Evolutionary conservation across 2,888 invertebrate genomes (phyloP).

Genomic region (Spisula subtruncata): DNA sequence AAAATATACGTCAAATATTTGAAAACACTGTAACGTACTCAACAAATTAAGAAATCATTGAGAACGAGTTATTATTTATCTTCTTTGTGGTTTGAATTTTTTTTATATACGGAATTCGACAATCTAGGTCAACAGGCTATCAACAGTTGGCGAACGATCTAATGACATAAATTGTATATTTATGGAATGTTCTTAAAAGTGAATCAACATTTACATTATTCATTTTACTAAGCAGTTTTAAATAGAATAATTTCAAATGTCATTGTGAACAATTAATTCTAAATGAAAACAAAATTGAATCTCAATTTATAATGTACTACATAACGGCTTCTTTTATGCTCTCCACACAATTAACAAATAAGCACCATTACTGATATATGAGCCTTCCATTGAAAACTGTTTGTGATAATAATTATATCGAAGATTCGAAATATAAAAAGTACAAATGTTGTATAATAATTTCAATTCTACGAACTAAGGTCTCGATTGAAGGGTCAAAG

Average conservation of each 20-base stretch:
- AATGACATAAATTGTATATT: slow-evolving; percentile 9
- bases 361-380: neutral
- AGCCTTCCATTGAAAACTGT: neutral
- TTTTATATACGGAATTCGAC: neutral
- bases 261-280: slow-evolving; percentile 18
- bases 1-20: neutral
- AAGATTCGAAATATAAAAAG: too few species aligned
- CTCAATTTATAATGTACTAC: neutral
- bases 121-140: neutral
- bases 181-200: neutral
- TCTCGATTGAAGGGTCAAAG: too few species aligned
- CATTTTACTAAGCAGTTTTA: slow-evolving; percentile 14
- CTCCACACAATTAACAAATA: neutral
- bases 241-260: slow-evolving; percentile 6
- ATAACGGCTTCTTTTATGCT: neutral
- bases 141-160: neutral
- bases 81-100: neutral
- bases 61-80: neutral
- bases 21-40: neutral
- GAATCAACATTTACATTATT: neutral
- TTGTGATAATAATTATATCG: neutral
- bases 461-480: neutral
- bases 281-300: slow-evolving; percentile 8
- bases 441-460: neutral
- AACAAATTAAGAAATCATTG: neutral